Evolutionary conservation across 2,113 vertebrate genomes (phyloP).

Genomic region (Caretta caretta): DNA sequence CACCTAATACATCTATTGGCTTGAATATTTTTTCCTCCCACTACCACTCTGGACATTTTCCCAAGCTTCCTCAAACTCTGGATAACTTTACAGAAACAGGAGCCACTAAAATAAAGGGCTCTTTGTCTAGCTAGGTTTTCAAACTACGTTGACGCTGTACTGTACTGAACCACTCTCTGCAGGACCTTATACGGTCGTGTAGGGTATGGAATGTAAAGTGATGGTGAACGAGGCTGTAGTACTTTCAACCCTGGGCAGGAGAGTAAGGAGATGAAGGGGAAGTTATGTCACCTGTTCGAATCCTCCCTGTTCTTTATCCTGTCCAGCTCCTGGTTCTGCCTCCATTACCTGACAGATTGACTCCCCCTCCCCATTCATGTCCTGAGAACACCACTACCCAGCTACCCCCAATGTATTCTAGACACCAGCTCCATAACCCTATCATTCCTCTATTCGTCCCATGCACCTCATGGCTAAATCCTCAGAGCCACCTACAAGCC

Average conservation of each 20-base stretch:
- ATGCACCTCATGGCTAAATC: not conserved
- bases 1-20: accelerated
- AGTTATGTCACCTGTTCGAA: not conserved
- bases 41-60: not conserved
- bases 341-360: not conserved
- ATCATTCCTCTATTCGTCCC: not conserved
- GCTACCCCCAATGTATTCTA: not conserved
- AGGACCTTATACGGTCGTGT: accelerated
- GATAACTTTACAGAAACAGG: slow-evolving; percentile 27
- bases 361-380: not conserved
- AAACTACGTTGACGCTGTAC: not conserved
- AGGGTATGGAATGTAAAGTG: not conserved
- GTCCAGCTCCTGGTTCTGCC: not conserved
- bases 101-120: slow-evolving; percentile 22
- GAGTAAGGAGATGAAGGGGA: not conserved
- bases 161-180: accelerated
- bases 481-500: not conserved
- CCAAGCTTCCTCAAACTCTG: slow-evolving; percentile 3
- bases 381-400: not conserved
- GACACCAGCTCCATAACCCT: not conserved
- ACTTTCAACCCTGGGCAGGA: not conserved
- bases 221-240: not conserved
- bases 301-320: not conserved
- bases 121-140: not conserved
- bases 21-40: slow-evolving; percentile 17